phyloP scores from a whole-genome alignment of 2,888 invertebrate species.

The Mimumesa dahlbomi region DNA sequence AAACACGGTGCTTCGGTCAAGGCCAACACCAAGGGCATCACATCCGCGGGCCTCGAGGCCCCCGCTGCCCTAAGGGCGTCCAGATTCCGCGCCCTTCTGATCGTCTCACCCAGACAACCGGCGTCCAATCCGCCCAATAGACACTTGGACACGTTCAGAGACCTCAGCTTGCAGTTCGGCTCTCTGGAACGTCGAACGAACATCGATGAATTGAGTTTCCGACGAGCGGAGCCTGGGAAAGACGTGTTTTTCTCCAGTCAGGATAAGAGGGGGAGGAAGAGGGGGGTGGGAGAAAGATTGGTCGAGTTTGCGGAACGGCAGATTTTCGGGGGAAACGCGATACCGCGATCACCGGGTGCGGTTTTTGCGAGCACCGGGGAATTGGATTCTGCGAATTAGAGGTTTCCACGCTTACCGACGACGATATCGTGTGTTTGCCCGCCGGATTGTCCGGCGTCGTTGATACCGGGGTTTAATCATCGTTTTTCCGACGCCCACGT shows the following conservation, averaged over 20 bases:
- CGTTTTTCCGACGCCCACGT: no score
- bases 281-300: neutral
- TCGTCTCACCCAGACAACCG: slow-evolving; percentile 82
- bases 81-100: slow-evolving; percentile 81
- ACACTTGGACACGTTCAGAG: slow-evolving; percentile 83
- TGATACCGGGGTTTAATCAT: no score
- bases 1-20: slow-evolving; percentile 82
- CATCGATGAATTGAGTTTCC: slow-evolving; percentile 34
- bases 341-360: neutral
- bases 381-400: neutral
- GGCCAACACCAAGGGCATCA: slow-evolving; percentile 82
- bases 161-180: slow-evolving; percentile 81
- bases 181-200: slow-evolving; percentile 73
- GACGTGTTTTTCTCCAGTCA: no score
- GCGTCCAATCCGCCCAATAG: slow-evolving; percentile 82
- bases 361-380: neutral
- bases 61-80: slow-evolving; percentile 82
- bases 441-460: no score
- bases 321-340: neutral
- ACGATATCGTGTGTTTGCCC: no score
- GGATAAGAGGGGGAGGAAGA: no score
- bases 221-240: no score
- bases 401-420: no score
- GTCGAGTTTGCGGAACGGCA: neutral
- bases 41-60: slow-evolving; percentile 82